phyloP scores from a whole-genome alignment of 1,140 invertebrate species.

The Zaprionus lachaisei region DNA sequence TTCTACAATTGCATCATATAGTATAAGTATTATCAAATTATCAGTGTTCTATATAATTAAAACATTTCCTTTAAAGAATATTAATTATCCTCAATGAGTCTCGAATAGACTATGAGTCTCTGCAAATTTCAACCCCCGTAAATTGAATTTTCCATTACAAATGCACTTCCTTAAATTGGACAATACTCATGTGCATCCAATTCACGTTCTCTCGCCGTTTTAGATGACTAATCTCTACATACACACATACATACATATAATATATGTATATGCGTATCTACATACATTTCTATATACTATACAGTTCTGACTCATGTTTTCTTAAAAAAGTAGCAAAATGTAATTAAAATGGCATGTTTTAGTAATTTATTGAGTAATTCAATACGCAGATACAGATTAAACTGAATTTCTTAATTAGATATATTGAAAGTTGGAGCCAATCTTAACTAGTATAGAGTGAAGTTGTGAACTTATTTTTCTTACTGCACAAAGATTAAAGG shows the following conservation, averaged over 20 bases:
- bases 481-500: background rate
- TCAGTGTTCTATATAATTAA: background rate
- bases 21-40: no score
- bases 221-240: background rate
- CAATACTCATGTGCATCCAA: constrained; percentile 2
- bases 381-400: background rate
- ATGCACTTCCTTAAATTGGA: constrained; percentile 7
- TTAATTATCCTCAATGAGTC: background rate
- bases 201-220: background rate
- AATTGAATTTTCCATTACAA: background rate
- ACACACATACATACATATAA: background rate
- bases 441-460: no score
- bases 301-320: background rate
- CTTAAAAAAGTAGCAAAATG: background rate
- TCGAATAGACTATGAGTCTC: background rate
- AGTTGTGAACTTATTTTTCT: background rate
- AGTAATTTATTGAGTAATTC: background rate
- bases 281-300: background rate
- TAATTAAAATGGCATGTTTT: background rate
- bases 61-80: background rate
- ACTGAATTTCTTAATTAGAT: background rate
- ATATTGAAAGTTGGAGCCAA: background rate
- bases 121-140: constrained; percentile 1
- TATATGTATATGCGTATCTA: background rate
- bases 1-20: no score